phyloP scores from a whole-genome alignment of 2,797 vertebrate genomes.

The Nyctalus aviator region DNA sequence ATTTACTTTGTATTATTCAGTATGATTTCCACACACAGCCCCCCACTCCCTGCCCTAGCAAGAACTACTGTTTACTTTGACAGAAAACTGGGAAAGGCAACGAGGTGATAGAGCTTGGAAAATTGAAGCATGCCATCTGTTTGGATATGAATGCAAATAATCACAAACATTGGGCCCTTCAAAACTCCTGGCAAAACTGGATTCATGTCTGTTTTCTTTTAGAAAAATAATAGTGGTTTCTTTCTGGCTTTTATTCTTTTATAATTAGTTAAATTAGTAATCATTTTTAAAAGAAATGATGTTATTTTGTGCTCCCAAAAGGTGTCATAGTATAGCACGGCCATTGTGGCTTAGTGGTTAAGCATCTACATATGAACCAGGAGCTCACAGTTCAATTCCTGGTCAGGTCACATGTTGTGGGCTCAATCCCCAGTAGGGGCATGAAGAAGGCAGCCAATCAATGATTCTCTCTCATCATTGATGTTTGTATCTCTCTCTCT shows the following conservation, averaged over 20 bases:
- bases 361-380: too few species aligned
- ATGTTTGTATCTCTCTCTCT: too few species aligned
- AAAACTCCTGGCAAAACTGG: constrained; percentile 50
- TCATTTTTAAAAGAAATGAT: constrained; percentile 25
- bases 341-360: too few species aligned
- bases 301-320: background rate
- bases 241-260: background rate
- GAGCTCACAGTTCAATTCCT: too few species aligned
- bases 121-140: constrained; percentile 69
- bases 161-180: constrained; percentile 37
- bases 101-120: constrained; percentile 49
- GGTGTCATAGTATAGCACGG: background rate
- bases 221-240: background rate
- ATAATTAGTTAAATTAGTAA: constrained; percentile 41
- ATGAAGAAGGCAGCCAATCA: too few species aligned
- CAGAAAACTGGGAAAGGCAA: constrained; percentile 63
- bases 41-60: background rate
- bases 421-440: too few species aligned
- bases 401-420: too few species aligned
- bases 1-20: constrained; percentile 6
- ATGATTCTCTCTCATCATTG: too few species aligned
- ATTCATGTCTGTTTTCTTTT: constrained; percentile 60
- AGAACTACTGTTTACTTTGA: constrained; percentile 54
- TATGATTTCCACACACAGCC: background rate
- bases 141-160: constrained; percentile 63